Percentiles rank a stretch among this genome's conserved stretches.
Evolutionary conservation across 2,113 vertebrate species (phyloP).

Genomic region (Notiomystis cincta): DNA sequence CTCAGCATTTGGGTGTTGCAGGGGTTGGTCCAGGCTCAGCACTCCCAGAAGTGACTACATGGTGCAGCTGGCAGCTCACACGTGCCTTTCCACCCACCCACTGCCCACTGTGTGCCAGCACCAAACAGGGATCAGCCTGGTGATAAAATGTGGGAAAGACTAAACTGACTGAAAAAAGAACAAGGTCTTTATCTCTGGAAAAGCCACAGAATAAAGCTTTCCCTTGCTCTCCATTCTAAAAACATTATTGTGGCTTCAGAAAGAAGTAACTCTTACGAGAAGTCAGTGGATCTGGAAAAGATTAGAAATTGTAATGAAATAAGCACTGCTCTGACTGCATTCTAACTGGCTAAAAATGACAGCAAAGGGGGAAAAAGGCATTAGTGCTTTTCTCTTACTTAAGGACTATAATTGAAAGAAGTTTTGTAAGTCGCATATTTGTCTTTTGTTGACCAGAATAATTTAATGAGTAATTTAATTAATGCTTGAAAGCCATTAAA

Average conservation of each 20-base stretch:
- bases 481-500: not conserved
- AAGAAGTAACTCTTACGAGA: not conserved
- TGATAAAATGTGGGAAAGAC: not conserved
- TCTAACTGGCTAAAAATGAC: constrained; percentile 13
- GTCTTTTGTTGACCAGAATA: constrained; percentile 18
- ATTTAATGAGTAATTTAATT: constrained; percentile 13
- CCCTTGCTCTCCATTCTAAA: not conserved
- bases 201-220: not conserved
- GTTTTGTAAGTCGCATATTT: not conserved
- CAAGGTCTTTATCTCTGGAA: not conserved
- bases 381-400: not conserved
- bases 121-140: not conserved
- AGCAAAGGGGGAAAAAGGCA: not conserved
- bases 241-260: not conserved
- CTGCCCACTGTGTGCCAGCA: not conserved
- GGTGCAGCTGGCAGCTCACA: not conserved
- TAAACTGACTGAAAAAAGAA: not conserved
- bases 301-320: not conserved
- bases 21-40: not conserved
- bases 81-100: not conserved
- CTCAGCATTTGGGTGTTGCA: not conserved
- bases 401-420: not conserved
- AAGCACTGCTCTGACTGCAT: not conserved
- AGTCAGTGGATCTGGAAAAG: not conserved
- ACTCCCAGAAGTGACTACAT: fast-evolving